These are phyloP conservation scores for Oligia latruncula DNA, from an alignment of 2,888 invertebrate species.

Conservation along the genomic window DNA sequence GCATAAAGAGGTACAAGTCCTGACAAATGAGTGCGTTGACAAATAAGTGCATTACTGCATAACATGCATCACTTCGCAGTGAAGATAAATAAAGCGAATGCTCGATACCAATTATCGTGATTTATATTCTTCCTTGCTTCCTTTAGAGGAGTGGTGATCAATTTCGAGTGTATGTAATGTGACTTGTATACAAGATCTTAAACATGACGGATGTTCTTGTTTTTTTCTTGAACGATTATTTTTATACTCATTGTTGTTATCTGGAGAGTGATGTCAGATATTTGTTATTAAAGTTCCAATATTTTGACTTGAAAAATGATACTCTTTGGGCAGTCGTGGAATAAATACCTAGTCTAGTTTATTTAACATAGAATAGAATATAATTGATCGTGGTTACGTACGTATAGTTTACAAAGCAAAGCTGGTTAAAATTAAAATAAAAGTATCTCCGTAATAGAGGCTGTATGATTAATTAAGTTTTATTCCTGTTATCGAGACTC, in stretches of 20 bases:
- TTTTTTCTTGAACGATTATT: constrained; percentile 22
- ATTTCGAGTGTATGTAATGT: constrained; percentile 49
- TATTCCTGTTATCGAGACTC: no score
- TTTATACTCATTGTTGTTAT: constrained; percentile 24
- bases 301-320: not conserved
- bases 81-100: constrained; percentile 56
- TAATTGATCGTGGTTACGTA: not conserved
- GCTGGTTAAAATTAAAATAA: not conserved
- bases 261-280: not conserved
- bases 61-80: constrained; percentile 44
- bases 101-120: constrained; percentile 58
- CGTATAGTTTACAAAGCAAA: not conserved
- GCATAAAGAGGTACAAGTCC: not conserved
- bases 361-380: not conserved
- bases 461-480: no score
- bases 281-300: not conserved
- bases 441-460: not conserved
- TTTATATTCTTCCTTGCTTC: constrained; percentile 52
- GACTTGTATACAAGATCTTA: constrained; percentile 49
- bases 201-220: constrained; percentile 41
- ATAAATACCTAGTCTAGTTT: not conserved
- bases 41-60: constrained; percentile 57
- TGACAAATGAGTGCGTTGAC: constrained; percentile 50
- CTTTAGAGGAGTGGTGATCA: constrained; percentile 44
- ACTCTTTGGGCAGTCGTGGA: not conserved